phyloP scores from a whole-genome alignment of 2,888 invertebrate species.

The Parapristionchus giblindavisi region DNA sequence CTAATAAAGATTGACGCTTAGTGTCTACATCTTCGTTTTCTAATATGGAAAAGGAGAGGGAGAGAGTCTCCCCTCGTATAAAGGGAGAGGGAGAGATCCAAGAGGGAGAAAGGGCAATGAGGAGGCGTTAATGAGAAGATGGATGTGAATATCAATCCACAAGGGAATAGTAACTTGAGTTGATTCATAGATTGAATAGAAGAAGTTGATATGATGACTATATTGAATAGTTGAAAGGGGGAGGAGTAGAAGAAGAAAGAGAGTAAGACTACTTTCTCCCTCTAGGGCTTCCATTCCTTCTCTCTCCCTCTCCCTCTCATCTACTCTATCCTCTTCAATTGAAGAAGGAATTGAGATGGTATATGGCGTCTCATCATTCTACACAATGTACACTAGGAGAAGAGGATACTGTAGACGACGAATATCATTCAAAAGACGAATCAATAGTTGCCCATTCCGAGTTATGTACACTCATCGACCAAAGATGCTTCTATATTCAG shows the following conservation, averaged over 20 bases:
- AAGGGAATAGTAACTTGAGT: conserved; percentile 13
- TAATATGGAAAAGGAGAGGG: not conserved
- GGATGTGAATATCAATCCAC: conserved; percentile 13
- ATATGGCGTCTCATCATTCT: conserved; percentile 6
- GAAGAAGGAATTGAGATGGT: conserved; percentile 11
- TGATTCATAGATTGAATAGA: conserved; percentile 18
- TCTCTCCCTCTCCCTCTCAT: conserved; percentile 20
- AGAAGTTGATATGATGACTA: conserved; percentile 23
- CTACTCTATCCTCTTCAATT: conserved; percentile 22
- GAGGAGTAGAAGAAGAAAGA: conserved; percentile 7
- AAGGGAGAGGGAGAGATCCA: conserved; percentile 2
- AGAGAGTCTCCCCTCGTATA: conserved; percentile 32
- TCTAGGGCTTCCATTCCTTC: not conserved
- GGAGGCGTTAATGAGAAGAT: conserved; percentile 30
- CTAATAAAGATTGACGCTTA: too few relatives aligned
- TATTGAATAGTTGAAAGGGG: conserved; percentile 24
- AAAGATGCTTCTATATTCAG: conserved; percentile 65
- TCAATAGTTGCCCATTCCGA: conserved; percentile 49
- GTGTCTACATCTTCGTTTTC: too few relatives aligned
- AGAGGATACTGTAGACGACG: not conserved
- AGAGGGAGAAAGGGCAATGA: not conserved
- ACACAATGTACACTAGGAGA: too few relatives aligned
- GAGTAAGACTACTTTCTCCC: not conserved
- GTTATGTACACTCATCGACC: conserved; percentile 59
- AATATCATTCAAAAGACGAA: conserved; percentile 33